Evolutionary conservation across 2,797 vertebrate species (phyloP).

Genomic region (Urophycis tenuis): DNA sequence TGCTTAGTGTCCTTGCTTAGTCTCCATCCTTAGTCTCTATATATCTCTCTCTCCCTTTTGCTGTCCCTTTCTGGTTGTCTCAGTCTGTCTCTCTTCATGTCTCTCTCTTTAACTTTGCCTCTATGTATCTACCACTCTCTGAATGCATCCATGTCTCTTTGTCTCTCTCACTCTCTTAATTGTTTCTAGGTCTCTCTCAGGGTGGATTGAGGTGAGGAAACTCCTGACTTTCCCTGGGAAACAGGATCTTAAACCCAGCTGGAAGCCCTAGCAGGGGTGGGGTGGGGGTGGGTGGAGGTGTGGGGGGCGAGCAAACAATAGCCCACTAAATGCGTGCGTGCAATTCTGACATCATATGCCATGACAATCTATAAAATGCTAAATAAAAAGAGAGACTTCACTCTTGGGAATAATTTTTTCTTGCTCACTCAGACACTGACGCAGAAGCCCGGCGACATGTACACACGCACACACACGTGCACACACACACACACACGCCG

Average conservation of each 20-base stretch:
- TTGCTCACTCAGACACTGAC: neutral
- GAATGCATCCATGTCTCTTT: too few species aligned
- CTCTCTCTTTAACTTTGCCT: too few species aligned
- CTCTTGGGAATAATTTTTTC: conserved; percentile 7
- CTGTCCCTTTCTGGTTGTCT: neutral
- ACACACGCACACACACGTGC: neutral
- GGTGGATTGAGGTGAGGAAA: conserved; percentile 37
- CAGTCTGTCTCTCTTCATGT: neutral
- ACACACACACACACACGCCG: too few species aligned
- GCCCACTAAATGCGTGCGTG: conserved; percentile 8
- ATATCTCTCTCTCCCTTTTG: too few species aligned
- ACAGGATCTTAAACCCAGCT: conserved; percentile 52
- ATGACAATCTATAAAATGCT: conserved; percentile 16
- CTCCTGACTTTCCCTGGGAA: conserved; percentile 52
- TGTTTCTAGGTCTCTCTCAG: conserved; percentile 29
- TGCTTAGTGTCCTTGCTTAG: too few species aligned
- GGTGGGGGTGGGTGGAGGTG: too few species aligned
- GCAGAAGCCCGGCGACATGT: neutral
- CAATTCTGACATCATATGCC: conserved; percentile 33
- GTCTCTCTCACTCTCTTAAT: conserved; percentile 11
- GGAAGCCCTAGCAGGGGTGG: conserved; percentile 41
- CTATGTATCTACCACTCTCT: too few species aligned
- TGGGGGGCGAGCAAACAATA: conserved; percentile 28
- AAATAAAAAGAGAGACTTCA: neutral
- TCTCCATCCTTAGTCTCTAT: too few species aligned